phyloP scores from a whole-genome alignment of 2,888 invertebrate species.

The Watsonalla binaria region DNA sequence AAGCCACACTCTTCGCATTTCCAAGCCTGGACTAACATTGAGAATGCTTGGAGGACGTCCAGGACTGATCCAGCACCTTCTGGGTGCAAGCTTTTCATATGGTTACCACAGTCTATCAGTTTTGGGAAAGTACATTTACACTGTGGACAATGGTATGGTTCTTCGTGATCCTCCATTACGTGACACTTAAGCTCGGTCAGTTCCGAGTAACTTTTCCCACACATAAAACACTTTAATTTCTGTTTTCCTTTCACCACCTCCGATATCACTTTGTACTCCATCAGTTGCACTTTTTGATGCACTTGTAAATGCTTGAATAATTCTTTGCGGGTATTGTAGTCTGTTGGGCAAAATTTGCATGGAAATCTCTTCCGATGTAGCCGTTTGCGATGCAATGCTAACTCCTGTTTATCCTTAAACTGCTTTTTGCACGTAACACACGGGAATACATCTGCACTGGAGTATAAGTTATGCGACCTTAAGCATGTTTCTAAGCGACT shows the following conservation, averaged over 20 bases:
- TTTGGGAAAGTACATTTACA: constrained; percentile 57
- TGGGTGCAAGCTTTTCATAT: constrained; percentile 59
- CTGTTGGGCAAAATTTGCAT: constrained; percentile 72
- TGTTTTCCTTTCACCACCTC: constrained; percentile 64
- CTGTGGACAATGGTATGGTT: constrained; percentile 55
- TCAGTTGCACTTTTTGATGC: constrained; percentile 68
- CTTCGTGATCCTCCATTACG: constrained; percentile 63
- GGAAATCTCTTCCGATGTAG: constrained; percentile 60
- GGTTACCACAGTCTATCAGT: constrained; percentile 62
- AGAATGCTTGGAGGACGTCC: constrained; percentile 64
- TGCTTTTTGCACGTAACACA: constrained; percentile 56
- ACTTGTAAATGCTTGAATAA: constrained; percentile 64
- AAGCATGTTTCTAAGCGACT: constrained; percentile 66
- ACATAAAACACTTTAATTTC: constrained; percentile 63
- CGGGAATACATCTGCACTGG: constrained; percentile 34
- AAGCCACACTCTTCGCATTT: constrained; percentile 68
- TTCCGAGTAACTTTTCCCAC: constrained; percentile 50
- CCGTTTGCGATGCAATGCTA: constrained; percentile 52
- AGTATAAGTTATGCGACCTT: constrained; percentile 49
- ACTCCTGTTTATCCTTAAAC: constrained; percentile 54
- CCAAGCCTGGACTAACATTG: constrained; percentile 65
- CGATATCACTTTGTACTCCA: constrained; percentile 67
- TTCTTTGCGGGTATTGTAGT: constrained; percentile 61
- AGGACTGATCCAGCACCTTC: constrained; percentile 61
- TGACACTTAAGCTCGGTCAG: constrained; percentile 61